phyloP scores from a whole-genome alignment of 2,888 invertebrate species.

The Caradrina kadenii region DNA sequence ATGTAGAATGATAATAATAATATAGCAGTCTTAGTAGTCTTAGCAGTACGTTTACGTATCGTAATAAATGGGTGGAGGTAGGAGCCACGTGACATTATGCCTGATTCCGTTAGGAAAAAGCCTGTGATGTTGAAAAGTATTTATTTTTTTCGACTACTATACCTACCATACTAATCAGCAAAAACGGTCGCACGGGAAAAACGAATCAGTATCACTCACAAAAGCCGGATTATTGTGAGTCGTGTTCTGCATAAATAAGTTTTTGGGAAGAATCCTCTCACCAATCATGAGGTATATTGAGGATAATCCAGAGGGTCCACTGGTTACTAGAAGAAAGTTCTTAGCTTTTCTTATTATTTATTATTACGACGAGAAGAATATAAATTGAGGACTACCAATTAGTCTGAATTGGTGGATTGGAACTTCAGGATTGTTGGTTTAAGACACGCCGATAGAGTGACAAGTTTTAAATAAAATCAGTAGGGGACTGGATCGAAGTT shows the following conservation, averaged over 20 bases:
- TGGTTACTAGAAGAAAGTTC: neutral
- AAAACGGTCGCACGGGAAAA: neutral
- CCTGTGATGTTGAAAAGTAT: too few relatives aligned
- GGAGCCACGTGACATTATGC: too few relatives aligned
- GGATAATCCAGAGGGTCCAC: constrained; percentile 10
- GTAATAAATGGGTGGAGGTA: too few relatives aligned
- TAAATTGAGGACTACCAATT: constrained; percentile 28
- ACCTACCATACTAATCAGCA: neutral
- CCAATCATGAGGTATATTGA: constrained; percentile 12
- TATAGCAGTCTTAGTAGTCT: too few relatives aligned
- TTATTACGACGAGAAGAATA: constrained; percentile 6
- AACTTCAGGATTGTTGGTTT: constrained; percentile 7
- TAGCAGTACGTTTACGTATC: too few relatives aligned
- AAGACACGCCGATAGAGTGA: neutral
- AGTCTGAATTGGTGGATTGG: constrained; percentile 4
- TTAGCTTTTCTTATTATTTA: neutral
- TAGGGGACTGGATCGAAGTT: constrained; percentile 9
- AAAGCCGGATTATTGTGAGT: constrained; percentile 29
- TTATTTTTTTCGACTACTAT: too few relatives aligned
- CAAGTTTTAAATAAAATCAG: constrained; percentile 1
- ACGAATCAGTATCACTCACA: constrained; percentile 10
- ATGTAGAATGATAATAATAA: too few relatives aligned
- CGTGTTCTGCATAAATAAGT: constrained; percentile 41
- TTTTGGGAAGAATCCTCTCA: constrained; percentile 11
- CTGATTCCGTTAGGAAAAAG: too few relatives aligned